A percentile compares a stretch with the other conserved stretches of the same genome.
Conservation (phyloP, 64 coral and sea anemone species). For the Cladopsammia gracilis region DNA sequence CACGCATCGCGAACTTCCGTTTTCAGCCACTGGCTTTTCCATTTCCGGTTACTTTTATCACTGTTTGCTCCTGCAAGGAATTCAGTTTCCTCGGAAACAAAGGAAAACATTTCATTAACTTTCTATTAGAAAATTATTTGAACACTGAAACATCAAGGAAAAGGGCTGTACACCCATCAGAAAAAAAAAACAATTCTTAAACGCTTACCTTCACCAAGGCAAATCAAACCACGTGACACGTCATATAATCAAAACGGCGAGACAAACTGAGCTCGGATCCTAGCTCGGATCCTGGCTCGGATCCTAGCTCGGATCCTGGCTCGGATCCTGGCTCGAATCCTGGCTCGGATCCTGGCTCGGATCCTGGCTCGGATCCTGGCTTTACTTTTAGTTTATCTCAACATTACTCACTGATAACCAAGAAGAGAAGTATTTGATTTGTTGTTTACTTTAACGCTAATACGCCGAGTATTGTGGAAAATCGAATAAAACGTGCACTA, state of each 20-base stretch:
- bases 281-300: not conserved
- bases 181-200: not conserved
- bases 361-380: too few relatives aligned
- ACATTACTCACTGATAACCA: too few relatives aligned
- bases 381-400: too few relatives aligned
- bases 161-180: not conserved
- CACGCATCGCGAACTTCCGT: too few relatives aligned
- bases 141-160: slow-evolving; percentile 1
- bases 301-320: not conserved
- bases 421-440: too few relatives aligned
- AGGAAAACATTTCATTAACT: slow-evolving; percentile 18
- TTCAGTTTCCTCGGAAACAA: not conserved
- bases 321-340: not conserved
- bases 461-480: too few relatives aligned
- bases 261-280: not conserved
- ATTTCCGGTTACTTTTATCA: too few relatives aligned
- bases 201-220: not conserved
- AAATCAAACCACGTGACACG: not conserved
- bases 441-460: too few relatives aligned
- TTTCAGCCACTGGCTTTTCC: too few relatives aligned
- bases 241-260: slow-evolving; percentile 3
- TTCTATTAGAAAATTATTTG: not conserved
- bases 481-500: too few relatives aligned
- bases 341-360: too few relatives aligned
- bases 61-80: not conserved